phyloP scores from a whole-genome alignment of 2,113 vertebrate genomes.

The Condylura cristata region DNA sequence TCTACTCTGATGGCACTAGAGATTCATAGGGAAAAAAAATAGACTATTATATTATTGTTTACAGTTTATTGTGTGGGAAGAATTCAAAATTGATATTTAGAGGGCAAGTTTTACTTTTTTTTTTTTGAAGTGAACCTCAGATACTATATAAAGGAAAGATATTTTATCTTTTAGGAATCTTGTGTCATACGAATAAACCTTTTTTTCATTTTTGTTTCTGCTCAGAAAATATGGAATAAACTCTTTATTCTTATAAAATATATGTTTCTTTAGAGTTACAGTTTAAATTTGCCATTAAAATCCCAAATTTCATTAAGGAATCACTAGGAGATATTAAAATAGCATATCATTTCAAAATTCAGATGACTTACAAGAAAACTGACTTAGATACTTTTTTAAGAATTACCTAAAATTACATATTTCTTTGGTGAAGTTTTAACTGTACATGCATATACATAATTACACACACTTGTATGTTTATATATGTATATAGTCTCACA shows the following conservation, averaged over 20 bases:
- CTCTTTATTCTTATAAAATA: slow-evolving; percentile 10
- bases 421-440: neutral
- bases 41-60: neutral
- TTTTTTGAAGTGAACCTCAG: neutral
- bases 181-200: neutral
- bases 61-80: neutral
- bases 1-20: neutral
- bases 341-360: slow-evolving; percentile 1
- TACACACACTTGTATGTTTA: neutral
- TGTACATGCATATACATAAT: neutral
- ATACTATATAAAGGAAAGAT: neutral
- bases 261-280: neutral
- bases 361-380: neutral
- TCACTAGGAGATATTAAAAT: neutral
- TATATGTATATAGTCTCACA: neutral
- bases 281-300: slow-evolving; percentile 7
- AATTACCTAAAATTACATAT: neutral
- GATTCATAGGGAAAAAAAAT: neutral
- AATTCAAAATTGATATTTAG: neutral
- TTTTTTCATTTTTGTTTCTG: neutral
- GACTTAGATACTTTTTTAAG: neutral
- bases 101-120: neutral
- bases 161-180: neutral
- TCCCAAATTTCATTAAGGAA: neutral
- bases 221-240: neutral